phyloP scores from a whole-genome alignment of 2,888 invertebrate genomes.

The Byasa hedistus region DNA sequence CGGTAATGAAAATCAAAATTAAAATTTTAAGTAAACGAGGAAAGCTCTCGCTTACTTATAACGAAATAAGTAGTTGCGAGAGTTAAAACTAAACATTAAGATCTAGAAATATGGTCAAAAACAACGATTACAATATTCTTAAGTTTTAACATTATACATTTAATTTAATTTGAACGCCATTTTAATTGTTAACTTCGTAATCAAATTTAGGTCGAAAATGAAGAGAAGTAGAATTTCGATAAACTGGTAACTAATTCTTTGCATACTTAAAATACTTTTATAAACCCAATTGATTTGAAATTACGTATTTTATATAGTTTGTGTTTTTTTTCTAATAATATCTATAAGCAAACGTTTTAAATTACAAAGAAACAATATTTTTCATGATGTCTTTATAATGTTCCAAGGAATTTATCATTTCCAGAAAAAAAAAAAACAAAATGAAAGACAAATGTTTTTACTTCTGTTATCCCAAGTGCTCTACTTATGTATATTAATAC shows the following conservation, averaged over 20 bases:
- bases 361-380: no score
- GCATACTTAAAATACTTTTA: not conserved
- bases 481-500: no score
- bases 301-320: not conserved
- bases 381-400: no score
- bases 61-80: constrained; percentile 10
- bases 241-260: not conserved
- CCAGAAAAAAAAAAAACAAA: no score
- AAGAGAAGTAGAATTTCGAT: not conserved
- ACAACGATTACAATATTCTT: not conserved
- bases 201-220: constrained; percentile 2
- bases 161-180: not conserved
- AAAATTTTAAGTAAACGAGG: not conserved
- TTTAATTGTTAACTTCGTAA: constrained; percentile 1
- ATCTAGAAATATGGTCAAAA: not conserved
- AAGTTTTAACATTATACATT: not conserved
- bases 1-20: no score
- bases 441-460: no score
- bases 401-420: no score
- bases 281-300: not conserved
- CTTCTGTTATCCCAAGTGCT: no score
- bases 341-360: no score
- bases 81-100: constrained; percentile 11
- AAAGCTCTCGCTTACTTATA: not conserved
- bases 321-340: not conserved